Conservation (phyloP, 2,113 vertebrate genomes). For the Proteles cristata region DNA sequence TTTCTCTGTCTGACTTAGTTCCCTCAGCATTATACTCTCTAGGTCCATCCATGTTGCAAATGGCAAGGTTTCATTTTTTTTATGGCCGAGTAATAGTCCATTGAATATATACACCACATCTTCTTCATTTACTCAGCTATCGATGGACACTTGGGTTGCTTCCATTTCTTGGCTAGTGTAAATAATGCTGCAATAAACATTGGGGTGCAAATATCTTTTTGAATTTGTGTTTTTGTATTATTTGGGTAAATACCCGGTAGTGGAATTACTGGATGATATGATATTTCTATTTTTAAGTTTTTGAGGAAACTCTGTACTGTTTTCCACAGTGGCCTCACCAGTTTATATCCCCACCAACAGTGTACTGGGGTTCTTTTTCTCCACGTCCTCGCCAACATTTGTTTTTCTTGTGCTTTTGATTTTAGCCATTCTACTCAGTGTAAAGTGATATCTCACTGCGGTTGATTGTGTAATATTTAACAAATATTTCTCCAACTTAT, state of each 20-base stretch:
- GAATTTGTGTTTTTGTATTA: neutral
- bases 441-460: neutral
- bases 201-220: neutral
- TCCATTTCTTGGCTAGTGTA: neutral
- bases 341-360: neutral
- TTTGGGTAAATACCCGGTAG: neutral
- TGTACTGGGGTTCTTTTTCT: neutral
- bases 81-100: neutral
- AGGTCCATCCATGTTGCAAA: neutral
- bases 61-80: neutral
- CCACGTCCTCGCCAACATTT: neutral
- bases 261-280: neutral
- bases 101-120: neutral
- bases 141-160: neutral
- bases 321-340: neutral
- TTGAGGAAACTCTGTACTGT: neutral
- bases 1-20: neutral
- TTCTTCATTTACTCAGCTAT: neutral
- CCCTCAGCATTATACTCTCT: neutral
- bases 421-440: neutral
- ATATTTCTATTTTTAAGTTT: neutral
- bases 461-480: neutral
- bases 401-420: neutral
- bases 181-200: neutral
- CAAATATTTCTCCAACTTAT: neutral